Percentiles rank a stretch among this genome's conserved stretches.
Conservation (phyloP, 1,140 invertebrate genomes). For the Popillia japonica region DNA sequence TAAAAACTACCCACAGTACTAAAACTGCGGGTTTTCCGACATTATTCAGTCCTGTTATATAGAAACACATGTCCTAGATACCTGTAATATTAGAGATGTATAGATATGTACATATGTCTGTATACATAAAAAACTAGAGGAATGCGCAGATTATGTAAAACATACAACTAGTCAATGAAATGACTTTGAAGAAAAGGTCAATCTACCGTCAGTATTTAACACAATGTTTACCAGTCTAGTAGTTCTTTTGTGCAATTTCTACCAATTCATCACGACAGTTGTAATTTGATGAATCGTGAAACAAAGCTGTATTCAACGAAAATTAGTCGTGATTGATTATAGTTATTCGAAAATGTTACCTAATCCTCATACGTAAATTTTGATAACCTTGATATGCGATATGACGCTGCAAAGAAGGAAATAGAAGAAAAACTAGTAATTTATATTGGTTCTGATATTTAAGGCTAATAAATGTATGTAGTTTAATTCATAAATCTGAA, state of each 20-base stretch:
- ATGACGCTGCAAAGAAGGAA: too few species aligned
- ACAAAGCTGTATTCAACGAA: background rate
- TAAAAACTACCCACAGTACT: background rate
- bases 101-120: background rate
- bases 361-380: too few species aligned
- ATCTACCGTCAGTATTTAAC: background rate
- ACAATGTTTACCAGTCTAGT: background rate
- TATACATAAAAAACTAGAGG: background rate
- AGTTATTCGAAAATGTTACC: background rate
- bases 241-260: slow-evolving; percentile 1
- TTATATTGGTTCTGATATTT: too few species aligned
- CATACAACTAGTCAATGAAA: slow-evolving; percentile 23
- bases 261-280: background rate
- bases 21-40: background rate
- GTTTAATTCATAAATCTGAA: too few species aligned
- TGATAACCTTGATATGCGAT: too few species aligned
- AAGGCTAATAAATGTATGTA: too few species aligned
- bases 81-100: background rate
- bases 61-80: background rate
- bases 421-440: too few species aligned
- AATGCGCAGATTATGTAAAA: slow-evolving; percentile 2
- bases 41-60: background rate
- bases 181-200: slow-evolving; percentile 32
- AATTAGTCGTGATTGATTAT: background rate
- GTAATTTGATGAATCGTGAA: background rate